Conservation (phyloP, 2,888 invertebrate genomes). For the Nephrotoma appendiculata region DNA sequence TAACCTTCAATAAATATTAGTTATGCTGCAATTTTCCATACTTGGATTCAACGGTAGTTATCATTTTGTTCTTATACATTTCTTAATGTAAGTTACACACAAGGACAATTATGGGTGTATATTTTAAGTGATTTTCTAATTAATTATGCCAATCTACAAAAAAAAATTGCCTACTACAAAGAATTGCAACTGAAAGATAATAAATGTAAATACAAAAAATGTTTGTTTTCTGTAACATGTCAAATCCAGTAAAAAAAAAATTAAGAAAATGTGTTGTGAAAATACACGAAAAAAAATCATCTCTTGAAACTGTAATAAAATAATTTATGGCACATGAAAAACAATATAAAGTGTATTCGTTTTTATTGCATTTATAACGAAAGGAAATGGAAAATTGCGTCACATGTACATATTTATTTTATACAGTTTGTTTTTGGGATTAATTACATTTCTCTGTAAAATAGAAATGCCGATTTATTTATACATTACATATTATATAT, state of each 20-base stretch:
- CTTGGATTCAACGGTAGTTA: no score
- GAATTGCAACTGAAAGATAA: background rate
- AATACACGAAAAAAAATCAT: background rate
- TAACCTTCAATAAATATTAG: no score
- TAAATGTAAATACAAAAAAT: background rate
- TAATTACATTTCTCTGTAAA: no score
- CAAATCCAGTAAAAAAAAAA: background rate
- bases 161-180: background rate
- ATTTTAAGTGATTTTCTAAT: background rate
- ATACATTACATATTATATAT: no score
- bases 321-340: background rate
- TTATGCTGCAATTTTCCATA: no score
- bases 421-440: no score
- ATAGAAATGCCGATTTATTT: no score
- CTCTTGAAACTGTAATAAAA: background rate
- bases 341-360: background rate
- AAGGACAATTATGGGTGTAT: background rate
- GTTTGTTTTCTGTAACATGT: background rate
- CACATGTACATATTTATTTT: background rate
- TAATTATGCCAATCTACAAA: background rate
- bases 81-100: no score
- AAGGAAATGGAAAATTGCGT: background rate
- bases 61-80: no score
- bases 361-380: background rate
- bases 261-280: background rate